phyloP scores from a whole-genome alignment of 2,888 invertebrate genomes.

The Bombylius major region DNA sequence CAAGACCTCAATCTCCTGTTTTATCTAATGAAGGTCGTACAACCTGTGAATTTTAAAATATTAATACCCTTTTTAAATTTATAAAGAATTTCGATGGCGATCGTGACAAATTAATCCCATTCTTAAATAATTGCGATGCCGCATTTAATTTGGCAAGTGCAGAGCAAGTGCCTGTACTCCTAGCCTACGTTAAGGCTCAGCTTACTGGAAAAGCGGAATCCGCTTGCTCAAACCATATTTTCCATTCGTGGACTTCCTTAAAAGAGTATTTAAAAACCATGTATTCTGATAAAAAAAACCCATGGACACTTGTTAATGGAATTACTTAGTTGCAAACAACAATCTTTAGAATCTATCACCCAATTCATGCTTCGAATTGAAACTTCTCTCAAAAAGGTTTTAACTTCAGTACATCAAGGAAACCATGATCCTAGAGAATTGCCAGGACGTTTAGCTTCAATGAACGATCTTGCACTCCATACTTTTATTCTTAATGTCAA shows the following conservation, averaged over 20 bases:
- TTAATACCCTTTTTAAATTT: neutral
- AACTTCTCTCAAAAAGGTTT: neutral
- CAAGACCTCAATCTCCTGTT: too few species aligned
- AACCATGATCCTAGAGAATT: constrained; percentile 1
- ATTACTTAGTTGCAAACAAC: constrained; percentile 4
- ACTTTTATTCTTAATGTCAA: constrained; percentile 4
- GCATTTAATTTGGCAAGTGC: neutral
- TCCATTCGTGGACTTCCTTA: constrained; percentile 1
- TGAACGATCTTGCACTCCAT: constrained; percentile 6
- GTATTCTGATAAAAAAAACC: constrained; percentile 5
- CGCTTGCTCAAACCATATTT: constrained; percentile 2
- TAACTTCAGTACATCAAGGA: constrained; percentile 1
- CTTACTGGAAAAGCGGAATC: constrained; percentile 7
- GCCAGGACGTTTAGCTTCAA: constrained; percentile 4
- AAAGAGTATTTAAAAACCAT: constrained; percentile 4
- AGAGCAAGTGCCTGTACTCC: neutral
- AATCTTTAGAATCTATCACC: neutral
- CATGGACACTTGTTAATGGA: constrained; percentile 5
- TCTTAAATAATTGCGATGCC: neutral
- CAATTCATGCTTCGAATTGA: constrained; percentile 4
- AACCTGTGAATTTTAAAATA: too few species aligned
- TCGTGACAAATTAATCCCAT: neutral
- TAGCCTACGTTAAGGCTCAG: constrained; percentile 3
- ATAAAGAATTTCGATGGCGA: neutral
- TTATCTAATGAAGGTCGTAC: too few species aligned